These are phyloP conservation scores for Callithrix jacchus DNA, from an alignment of 2,113 vertebrate species.

Conservation along the genomic window DNA sequence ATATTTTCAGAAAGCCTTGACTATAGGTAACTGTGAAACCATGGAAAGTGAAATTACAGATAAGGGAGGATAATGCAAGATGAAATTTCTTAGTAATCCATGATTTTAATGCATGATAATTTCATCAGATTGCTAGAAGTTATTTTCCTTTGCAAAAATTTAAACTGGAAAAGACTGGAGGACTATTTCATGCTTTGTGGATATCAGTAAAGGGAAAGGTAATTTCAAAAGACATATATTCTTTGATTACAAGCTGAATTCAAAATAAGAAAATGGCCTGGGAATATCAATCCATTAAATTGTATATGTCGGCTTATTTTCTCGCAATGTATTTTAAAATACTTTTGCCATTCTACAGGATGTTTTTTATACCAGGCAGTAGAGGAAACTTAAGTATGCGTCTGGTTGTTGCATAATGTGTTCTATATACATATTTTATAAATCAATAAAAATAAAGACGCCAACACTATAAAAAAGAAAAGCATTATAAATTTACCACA, in stretches of 20 bases:
- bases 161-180: not conserved
- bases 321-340: not conserved
- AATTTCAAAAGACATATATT: not conserved
- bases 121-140: not conserved
- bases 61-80: too few relatives aligned
- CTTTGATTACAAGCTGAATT: not conserved
- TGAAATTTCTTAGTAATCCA: not conserved
- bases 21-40: not conserved
- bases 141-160: not conserved
- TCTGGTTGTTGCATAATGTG: not conserved
- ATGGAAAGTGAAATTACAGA: not conserved
- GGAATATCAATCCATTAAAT: not conserved
- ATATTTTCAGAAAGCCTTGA: not conserved
- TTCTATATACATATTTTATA: not conserved
- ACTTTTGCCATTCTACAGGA: not conserved
- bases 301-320: not conserved
- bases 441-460: not conserved
- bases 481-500: not conserved
- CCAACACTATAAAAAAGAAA: not conserved
- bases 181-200: not conserved
- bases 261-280: not conserved
- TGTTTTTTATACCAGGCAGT: accelerated
- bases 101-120: not conserved
- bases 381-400: not conserved
- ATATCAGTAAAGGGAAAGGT: not conserved